Percentiles rank a stretch among this genome's conserved stretches.
Conservation (phyloP, 2,113 vertebrate genomes). For the Riparia riparia region DNA sequence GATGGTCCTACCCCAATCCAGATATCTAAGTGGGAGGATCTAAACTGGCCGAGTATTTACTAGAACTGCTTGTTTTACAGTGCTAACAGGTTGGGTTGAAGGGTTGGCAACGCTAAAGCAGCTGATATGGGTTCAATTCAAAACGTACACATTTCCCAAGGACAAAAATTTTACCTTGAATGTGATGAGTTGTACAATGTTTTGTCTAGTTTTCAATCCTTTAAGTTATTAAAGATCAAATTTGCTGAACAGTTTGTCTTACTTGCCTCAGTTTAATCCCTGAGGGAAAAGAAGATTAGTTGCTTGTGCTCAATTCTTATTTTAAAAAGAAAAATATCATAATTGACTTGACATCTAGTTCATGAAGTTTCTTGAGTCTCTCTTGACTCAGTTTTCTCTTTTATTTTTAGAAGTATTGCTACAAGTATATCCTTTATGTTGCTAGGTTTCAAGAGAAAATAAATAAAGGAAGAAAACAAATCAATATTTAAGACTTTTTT, state of each 20-base stretch:
- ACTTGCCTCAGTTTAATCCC: background rate
- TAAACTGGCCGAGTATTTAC: background rate
- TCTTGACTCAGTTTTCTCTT: background rate
- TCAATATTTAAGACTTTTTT: background rate
- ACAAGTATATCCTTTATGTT: background rate
- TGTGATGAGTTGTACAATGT: background rate
- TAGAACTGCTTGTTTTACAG: background rate
- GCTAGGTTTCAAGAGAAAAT: conserved; percentile 23
- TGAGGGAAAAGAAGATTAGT: background rate
- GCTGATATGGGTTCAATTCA: background rate
- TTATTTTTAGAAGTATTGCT: conserved; percentile 16
- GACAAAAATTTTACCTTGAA: conserved; percentile 10
- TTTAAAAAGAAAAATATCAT: background rate
- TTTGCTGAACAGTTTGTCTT: background rate
- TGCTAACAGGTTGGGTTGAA: background rate
- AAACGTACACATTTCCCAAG: background rate
- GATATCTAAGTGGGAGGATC: background rate
- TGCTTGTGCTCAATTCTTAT: background rate
- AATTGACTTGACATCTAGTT: background rate
- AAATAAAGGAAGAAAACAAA: conserved; percentile 8
- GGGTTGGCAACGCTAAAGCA: background rate
- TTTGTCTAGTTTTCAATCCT: conserved; percentile 14
- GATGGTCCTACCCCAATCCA: background rate
- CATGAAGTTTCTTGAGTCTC: background rate
- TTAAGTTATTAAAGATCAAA: background rate